Conservation (phyloP, 2,113 vertebrate species). For the Gorsachius goisagi region DNA sequence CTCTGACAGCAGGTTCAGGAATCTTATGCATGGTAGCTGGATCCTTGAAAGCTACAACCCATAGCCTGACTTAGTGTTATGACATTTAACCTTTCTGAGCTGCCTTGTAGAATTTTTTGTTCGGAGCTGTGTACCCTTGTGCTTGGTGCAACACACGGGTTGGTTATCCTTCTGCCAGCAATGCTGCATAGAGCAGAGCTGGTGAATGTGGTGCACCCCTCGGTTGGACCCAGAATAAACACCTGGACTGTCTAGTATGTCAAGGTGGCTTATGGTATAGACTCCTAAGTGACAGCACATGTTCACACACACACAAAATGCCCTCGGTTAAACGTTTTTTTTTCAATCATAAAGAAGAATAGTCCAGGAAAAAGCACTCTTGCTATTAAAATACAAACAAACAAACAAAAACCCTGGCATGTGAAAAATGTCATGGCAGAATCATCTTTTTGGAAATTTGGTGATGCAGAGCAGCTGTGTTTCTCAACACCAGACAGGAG, state of each 20-base stretch:
- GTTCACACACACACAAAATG: neutral
- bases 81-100: neutral
- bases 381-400: neutral
- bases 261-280: neutral
- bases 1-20: neutral
- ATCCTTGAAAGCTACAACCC: neutral
- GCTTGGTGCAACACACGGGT: neutral
- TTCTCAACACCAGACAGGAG: neutral
- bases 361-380: neutral
- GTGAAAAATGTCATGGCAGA: neutral
- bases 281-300: neutral
- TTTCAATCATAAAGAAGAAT: neutral
- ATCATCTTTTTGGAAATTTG: neutral
- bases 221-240: neutral
- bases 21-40: neutral
- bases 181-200: neutral
- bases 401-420: neutral
- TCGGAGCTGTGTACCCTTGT: neutral
- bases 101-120: neutral
- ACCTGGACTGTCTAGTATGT: neutral
- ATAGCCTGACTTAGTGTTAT: neutral
- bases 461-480: conserved; percentile 8
- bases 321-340: neutral
- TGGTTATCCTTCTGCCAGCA: neutral
- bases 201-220: accelerated